These are phyloP conservation scores for Epizoanthus rinbou DNA, from an alignment of 92 coral and sea anemone species.

Conservation along the genomic window DNA sequence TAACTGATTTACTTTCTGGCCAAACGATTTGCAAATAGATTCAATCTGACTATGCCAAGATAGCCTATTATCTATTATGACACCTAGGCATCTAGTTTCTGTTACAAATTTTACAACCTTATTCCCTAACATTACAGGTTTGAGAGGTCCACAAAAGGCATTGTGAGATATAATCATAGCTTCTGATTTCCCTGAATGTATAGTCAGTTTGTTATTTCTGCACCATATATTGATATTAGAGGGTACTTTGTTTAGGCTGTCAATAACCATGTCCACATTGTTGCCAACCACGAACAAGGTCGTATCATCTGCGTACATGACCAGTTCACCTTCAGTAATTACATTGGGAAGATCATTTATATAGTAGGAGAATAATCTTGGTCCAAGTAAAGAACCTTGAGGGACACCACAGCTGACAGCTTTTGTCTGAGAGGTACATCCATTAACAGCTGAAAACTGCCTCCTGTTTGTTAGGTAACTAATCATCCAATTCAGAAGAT, in stretches of 20 bases:
- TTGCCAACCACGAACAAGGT: too few species aligned
- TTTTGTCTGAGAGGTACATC: constrained; percentile 26
- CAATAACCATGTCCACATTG: constrained; percentile 40
- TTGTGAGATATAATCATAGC: constrained; percentile 44
- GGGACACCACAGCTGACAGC: constrained; percentile 50
- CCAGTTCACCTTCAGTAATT: too few species aligned
- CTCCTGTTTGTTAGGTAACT: constrained; percentile 38
- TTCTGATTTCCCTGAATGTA: constrained; percentile 49
- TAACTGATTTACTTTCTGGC: constrained; percentile 39
- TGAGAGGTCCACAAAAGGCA: constrained; percentile 48
- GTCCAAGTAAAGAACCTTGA: constrained; percentile 57
- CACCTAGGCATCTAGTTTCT: constrained; percentile 41
- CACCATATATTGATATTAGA: constrained; percentile 42
- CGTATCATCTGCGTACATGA: too few species aligned
- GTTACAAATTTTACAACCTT: constrained; percentile 38
- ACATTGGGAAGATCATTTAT: too few species aligned
- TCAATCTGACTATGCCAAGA: constrained; percentile 49
- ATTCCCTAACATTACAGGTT: constrained; percentile 46
- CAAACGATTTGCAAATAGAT: constrained; percentile 13
- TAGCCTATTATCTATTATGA: constrained; percentile 40
- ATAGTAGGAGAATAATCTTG: constrained; percentile 46
- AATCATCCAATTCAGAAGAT: constrained; percentile 32
- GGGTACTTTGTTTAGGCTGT: constrained; percentile 10
- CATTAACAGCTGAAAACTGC: constrained; percentile 36
- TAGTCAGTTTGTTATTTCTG: constrained; percentile 52